phyloP scores from a whole-genome alignment of 2,797 vertebrate genomes.

The Pteropus rufus region DNA sequence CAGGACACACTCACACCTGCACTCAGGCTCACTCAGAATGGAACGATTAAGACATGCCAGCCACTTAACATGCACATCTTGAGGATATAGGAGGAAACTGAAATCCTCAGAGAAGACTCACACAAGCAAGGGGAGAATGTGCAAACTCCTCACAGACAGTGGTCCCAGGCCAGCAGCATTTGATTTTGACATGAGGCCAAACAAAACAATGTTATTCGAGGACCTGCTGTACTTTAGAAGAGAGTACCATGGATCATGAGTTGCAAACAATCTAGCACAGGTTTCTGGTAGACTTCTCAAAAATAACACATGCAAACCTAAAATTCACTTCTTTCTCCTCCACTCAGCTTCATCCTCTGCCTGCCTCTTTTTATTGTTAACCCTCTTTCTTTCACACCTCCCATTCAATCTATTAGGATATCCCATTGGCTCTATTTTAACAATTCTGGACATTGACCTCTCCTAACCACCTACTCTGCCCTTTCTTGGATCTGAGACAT shows the following conservation, averaged over 20 bases:
- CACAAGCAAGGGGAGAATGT: not conserved
- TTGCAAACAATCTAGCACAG: not conserved
- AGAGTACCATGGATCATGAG: not conserved
- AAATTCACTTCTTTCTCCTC: not conserved
- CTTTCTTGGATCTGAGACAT: not conserved
- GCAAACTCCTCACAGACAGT: not conserved
- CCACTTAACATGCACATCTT: not conserved
- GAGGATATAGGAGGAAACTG: not conserved
- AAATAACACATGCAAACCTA: not conserved
- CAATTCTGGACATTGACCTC: not conserved
- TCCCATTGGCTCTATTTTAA: not conserved
- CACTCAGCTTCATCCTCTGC: not conserved
- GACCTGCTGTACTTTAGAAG: not conserved
- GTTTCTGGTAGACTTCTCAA: not conserved
- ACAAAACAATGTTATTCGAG: not conserved
- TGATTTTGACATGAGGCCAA: not conserved
- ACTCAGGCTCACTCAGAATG: not conserved
- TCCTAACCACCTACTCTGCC: not conserved
- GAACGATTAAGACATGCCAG: not conserved
- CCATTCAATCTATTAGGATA: not conserved
- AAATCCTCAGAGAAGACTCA: not conserved
- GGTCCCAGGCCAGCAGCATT: not conserved
- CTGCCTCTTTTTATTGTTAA: not conserved
- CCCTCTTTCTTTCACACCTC: not conserved
- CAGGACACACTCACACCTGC: not conserved